These are phyloP conservation scores for Heliornis fulica DNA, from an alignment of 2,113 vertebrate species.

Conservation along the genomic window DNA sequence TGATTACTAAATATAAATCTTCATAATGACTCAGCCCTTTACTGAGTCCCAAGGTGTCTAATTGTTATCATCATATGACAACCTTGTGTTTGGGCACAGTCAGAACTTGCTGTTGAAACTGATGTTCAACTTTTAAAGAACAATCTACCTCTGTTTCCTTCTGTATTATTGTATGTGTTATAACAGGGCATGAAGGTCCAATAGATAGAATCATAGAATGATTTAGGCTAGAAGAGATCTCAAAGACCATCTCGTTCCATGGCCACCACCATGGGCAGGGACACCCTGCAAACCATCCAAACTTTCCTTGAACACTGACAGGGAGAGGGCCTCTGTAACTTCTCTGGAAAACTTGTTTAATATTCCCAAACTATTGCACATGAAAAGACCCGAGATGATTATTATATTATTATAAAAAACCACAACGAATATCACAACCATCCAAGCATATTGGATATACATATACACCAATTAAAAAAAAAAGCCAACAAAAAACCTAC, in stretches of 20 bases:
- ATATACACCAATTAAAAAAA: background rate
- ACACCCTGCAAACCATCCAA: too few species aligned
- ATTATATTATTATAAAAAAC: background rate
- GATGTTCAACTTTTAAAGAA: background rate
- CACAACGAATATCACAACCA: background rate
- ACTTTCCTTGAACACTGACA: too few species aligned
- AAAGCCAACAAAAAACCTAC: background rate
- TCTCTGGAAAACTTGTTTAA: background rate
- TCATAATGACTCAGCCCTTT: background rate
- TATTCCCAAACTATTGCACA: background rate
- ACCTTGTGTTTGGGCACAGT: background rate
- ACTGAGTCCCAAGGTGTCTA: too few species aligned
- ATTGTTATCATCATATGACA: too few species aligned
- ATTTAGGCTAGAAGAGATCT: too few species aligned
- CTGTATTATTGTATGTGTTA: background rate
- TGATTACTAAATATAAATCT: background rate
- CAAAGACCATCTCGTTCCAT: too few species aligned
- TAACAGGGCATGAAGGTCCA: background rate
- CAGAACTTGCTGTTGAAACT: background rate
- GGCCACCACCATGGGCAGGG: too few species aligned
- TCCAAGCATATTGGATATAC: background rate
- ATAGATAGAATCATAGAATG: too few species aligned
- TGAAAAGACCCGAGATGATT: background rate
- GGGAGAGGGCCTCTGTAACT: too few species aligned
- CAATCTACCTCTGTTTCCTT: accelerated